phyloP scores from a whole-genome alignment of 2,888 invertebrate species.

The Lasioglossum leucozonium region DNA sequence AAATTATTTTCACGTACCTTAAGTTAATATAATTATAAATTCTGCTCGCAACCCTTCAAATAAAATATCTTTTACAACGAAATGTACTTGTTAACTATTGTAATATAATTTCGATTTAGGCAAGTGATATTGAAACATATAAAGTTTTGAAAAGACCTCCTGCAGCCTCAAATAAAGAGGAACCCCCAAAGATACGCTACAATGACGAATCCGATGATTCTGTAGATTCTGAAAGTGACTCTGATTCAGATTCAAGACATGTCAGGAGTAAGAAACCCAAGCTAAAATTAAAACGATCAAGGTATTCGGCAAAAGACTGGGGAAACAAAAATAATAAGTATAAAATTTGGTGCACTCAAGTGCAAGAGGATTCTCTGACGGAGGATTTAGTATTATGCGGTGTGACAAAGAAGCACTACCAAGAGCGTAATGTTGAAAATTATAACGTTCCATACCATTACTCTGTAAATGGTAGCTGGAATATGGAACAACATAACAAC shows the following conservation, averaged over 20 bases:
- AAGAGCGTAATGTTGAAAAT: conserved; percentile 89
- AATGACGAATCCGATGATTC: conserved; percentile 87
- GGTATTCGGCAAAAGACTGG: conserved; percentile 80
- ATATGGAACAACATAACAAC: conserved; percentile 66
- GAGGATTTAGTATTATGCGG: conserved; percentile 92
- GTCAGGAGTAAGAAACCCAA: conserved; percentile 86
- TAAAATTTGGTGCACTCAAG: conserved; percentile 90
- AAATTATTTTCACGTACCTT: conserved; percentile 1
- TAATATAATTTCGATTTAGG: conserved; percentile 65
- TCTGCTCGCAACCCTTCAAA: neutral
- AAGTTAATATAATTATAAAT: neutral
- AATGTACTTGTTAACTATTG: conserved; percentile 14
- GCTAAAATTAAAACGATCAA: conserved; percentile 83
- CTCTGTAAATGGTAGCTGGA: conserved; percentile 54
- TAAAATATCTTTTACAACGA: conserved; percentile 5
- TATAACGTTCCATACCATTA: conserved; percentile 89
- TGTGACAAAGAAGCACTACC: conserved; percentile 88
- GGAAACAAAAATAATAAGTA: conserved; percentile 88
- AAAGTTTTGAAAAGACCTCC: conserved; percentile 81
- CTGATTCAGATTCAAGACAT: conserved; percentile 85
- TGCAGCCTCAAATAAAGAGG: conserved; percentile 68
- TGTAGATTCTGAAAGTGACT: conserved; percentile 87
- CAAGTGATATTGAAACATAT: conserved; percentile 78
- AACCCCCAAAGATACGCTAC: conserved; percentile 85
- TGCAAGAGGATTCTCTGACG: conserved; percentile 92